Conservation (phyloP, 2,888 invertebrate genomes). For the Idaea biselata region DNA sequence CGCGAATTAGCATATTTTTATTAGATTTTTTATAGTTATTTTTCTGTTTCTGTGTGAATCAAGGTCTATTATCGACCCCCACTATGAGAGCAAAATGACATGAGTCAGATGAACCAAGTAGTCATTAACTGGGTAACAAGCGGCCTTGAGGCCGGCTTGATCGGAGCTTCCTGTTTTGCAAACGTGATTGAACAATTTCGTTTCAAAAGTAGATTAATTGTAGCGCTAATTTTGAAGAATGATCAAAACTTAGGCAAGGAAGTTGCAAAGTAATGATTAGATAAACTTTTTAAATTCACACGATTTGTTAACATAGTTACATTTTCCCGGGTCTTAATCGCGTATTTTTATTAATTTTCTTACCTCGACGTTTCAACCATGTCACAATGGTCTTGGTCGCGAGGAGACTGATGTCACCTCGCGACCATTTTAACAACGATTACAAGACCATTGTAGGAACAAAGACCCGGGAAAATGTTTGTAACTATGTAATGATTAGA, state of each 20-base stretch:
- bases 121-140: slow-evolving; percentile 51
- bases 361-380: too few relatives aligned
- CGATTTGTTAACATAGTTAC: too few relatives aligned
- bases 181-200: neutral
- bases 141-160: slow-evolving; percentile 46
- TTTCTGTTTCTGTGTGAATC: neutral
- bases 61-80: neutral
- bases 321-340: too few relatives aligned
- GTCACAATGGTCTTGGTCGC: too few relatives aligned
- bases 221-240: neutral
- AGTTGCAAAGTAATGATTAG: neutral
- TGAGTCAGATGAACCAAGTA: slow-evolving; percentile 56
- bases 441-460: too few relatives aligned
- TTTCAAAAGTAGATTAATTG: neutral
- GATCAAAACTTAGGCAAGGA: neutral
- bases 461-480: too few relatives aligned
- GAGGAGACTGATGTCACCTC: too few relatives aligned
- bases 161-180: slow-evolving; percentile 50
- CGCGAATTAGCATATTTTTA: neutral
- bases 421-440: too few relatives aligned
- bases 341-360: too few relatives aligned
- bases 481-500: too few relatives aligned
- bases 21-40: neutral
- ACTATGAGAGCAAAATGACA: slow-evolving; percentile 4
- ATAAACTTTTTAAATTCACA: too few relatives aligned